Evolutionary conservation across 2,797 vertebrate species (phyloP).

Genomic region (Micrastur ruficollis): DNA sequence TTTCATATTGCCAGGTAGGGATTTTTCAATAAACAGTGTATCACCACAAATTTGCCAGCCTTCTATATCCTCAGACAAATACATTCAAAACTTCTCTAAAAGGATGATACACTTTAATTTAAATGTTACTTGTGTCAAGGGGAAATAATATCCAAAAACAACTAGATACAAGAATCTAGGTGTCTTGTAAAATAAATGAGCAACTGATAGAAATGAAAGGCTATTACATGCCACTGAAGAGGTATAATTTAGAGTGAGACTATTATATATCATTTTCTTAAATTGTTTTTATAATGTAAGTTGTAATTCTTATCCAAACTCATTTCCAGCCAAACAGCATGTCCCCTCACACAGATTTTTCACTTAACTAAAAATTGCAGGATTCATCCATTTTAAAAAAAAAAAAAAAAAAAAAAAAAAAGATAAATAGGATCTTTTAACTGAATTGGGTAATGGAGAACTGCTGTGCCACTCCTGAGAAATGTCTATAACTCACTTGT

Average conservation of each 20-base stretch:
- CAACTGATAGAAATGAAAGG: background rate
- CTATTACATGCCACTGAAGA: constrained; percentile 2
- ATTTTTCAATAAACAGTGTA: background rate
- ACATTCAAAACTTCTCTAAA: background rate
- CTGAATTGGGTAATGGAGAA: constrained; percentile 54
- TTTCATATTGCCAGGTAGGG: background rate
- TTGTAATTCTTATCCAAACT: constrained; percentile 31
- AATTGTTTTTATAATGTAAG: background rate
- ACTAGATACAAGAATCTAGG: background rate
- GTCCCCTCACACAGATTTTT: background rate
- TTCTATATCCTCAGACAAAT: background rate
- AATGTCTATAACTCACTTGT: constrained; percentile 65
- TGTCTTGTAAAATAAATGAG: constrained; percentile 8
- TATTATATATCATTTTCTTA: constrained; percentile 11
- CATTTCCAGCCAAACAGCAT: background rate
- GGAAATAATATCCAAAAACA: background rate
- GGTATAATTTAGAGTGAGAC: background rate
- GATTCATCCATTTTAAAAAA: background rate
- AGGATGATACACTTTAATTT: background rate
- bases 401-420: background rate
- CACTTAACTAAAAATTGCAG: constrained; percentile 36
- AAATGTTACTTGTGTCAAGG: background rate
- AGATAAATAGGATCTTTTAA: constrained; percentile 64
- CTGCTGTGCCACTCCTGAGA: constrained; percentile 46
- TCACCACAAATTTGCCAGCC: background rate